phyloP scores from a whole-genome alignment of 2,888 invertebrate genomes.

The Barypeithes pellucidus region DNA sequence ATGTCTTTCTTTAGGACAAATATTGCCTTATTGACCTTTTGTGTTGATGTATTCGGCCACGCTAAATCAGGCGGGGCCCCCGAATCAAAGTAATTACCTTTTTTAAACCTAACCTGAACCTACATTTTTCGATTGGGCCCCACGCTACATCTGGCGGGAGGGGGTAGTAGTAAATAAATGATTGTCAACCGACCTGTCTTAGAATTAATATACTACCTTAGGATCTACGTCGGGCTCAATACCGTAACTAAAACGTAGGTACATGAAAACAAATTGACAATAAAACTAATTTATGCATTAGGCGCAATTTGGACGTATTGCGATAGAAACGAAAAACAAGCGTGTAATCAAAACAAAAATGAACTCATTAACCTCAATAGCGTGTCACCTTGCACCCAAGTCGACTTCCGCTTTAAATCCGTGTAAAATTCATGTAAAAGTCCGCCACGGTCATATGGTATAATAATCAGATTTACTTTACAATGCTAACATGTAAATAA shows the following conservation, averaged over 20 bases:
- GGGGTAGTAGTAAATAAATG: too few relatives aligned
- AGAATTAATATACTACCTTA: too few relatives aligned
- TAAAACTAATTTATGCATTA: constrained; percentile 11
- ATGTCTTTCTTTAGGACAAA: too few relatives aligned
- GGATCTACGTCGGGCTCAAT: not conserved
- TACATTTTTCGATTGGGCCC: too few relatives aligned
- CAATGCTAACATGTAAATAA: constrained; percentile 21
- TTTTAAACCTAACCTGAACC: too few relatives aligned
- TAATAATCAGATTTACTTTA: constrained; percentile 18
- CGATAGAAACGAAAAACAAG: constrained; percentile 24
- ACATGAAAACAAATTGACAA: not conserved
- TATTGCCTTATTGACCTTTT: too few relatives aligned
- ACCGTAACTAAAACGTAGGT: not conserved
- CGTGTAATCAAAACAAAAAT: constrained; percentile 30
- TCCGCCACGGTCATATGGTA: constrained; percentile 9
- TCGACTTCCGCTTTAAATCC: constrained; percentile 24
- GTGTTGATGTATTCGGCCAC: too few relatives aligned
- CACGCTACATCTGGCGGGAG: too few relatives aligned
- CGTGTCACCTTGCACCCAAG: constrained; percentile 33
- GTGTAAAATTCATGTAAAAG: constrained; percentile 23
- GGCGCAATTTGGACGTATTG: constrained; percentile 18
- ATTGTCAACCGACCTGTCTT: too few relatives aligned
- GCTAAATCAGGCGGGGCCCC: too few relatives aligned
- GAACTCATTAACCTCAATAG: constrained; percentile 39
- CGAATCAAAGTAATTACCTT: too few relatives aligned